Percentiles rank a stretch among this genome's conserved stretches.
Conservation (phyloP, 2,113 vertebrate species). For the Herpailurus yagouaroundi region DNA sequence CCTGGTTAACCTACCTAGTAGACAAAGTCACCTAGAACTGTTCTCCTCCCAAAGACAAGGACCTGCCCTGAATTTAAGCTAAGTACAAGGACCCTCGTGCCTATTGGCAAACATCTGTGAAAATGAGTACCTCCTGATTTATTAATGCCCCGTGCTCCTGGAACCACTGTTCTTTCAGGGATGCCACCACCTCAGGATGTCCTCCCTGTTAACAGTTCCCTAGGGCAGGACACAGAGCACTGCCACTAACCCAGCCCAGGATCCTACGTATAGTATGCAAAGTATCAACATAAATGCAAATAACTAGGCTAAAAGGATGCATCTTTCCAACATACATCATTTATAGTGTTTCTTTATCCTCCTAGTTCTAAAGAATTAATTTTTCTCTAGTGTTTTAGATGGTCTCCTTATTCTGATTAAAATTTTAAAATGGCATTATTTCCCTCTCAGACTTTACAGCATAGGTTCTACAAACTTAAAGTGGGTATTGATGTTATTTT, state of each 20-base stretch:
- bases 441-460: neutral
- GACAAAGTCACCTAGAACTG: neutral
- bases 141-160: neutral
- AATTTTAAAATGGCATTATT: slow-evolving; percentile 34
- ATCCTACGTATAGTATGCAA: neutral
- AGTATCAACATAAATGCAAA: neutral
- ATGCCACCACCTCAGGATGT: neutral
- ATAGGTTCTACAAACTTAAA: neutral
- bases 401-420: neutral
- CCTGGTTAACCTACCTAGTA: neutral
- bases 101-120: neutral
- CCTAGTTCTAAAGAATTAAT: neutral
- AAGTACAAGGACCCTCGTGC: neutral
- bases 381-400: neutral
- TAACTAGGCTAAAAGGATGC: neutral
- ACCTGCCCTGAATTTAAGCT: neutral
- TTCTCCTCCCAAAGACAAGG: neutral
- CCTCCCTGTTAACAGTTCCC: neutral
- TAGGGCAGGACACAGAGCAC: neutral
- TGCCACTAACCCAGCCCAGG: neutral
- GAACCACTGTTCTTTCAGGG: neutral
- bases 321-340: neutral
- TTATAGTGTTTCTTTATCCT: neutral
- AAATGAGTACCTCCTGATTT: neutral
- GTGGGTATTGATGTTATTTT: neutral